Percentiles rank a stretch among this genome's conserved stretches.
Evolutionary conservation across 2,888 invertebrate genomes (phyloP).

Genomic region (Deilephila porcellus): DNA sequence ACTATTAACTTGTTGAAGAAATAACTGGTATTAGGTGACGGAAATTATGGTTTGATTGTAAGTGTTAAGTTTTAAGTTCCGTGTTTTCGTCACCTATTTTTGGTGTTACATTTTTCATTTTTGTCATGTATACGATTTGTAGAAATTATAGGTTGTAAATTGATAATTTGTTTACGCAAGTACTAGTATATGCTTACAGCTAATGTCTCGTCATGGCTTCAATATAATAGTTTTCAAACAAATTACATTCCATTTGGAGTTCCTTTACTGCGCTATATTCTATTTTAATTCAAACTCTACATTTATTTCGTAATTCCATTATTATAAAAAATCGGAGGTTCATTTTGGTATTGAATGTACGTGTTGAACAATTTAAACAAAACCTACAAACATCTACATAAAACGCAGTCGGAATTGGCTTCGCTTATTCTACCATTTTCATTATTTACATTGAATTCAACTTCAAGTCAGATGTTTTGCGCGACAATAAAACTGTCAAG

Average conservation of each 20-base stretch:
- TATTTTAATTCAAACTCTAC: background rate
- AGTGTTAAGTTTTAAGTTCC: too few relatives aligned
- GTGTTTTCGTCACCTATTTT: too few relatives aligned
- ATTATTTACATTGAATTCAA: background rate
- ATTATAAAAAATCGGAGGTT: background rate
- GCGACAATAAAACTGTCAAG: slow-evolving; percentile 60
- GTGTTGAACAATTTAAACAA: background rate
- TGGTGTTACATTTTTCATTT: too few relatives aligned
- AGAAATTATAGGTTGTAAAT: too few relatives aligned
- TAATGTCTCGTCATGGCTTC: too few relatives aligned
- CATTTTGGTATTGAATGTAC: background rate
- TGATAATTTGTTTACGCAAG: too few relatives aligned
- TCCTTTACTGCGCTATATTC: background rate
- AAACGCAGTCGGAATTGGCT: background rate
- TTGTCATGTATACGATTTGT: too few relatives aligned
- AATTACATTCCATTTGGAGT: too few relatives aligned
- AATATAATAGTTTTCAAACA: too few relatives aligned
- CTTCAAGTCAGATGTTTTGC: slow-evolving; percentile 7
- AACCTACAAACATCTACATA: background rate
- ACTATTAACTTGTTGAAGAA: background rate
- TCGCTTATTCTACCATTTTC: background rate
- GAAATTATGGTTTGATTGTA: background rate
- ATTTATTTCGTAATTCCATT: background rate
- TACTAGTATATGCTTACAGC: too few relatives aligned
- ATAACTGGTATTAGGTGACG: background rate